phyloP scores from a whole-genome alignment of 2,113 vertebrate species.

The Tetrax tetrax region DNA sequence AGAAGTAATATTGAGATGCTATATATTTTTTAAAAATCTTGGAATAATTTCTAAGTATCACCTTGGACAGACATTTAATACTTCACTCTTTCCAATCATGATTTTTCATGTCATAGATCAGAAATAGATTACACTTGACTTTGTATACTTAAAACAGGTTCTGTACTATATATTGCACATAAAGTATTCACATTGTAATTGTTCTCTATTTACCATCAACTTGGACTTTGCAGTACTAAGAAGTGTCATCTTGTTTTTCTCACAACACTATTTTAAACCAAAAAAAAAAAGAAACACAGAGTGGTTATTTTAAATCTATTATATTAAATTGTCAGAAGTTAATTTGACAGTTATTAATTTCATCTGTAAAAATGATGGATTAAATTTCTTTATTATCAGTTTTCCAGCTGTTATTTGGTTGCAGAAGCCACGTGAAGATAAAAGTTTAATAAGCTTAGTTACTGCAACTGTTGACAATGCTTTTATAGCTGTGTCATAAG shows the following conservation, averaged over 20 bases:
- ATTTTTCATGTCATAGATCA: background rate
- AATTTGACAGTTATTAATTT: slow-evolving; percentile 86
- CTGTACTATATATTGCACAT: background rate
- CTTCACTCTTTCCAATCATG: background rate
- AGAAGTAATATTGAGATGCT: background rate
- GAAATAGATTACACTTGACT: background rate
- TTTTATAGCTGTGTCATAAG: slow-evolving; percentile 72
- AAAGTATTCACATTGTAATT: background rate
- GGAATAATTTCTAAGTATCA: background rate
- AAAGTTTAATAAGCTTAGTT: slow-evolving; percentile 83
- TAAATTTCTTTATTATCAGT: slow-evolving; percentile 80
- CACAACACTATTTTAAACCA: background rate
- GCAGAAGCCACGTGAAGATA: slow-evolving; percentile 67
- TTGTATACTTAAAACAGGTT: background rate
- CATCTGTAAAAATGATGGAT: slow-evolving; percentile 82
- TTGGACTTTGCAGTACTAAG: slow-evolving; percentile 12
- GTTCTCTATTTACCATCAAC: background rate
- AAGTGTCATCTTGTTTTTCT: slow-evolving; percentile 34
- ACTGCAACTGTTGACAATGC: slow-evolving; percentile 65
- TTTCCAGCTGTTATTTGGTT: slow-evolving; percentile 73
- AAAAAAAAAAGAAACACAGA: slow-evolving; percentile 32
- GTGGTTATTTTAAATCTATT: slow-evolving; percentile 64
- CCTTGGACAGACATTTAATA: background rate
- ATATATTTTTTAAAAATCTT: background rate
- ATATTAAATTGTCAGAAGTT: slow-evolving; percentile 81